Conservation (phyloP, 2,113 vertebrate genomes). For the Epinephelus lanceolatus region DNA sequence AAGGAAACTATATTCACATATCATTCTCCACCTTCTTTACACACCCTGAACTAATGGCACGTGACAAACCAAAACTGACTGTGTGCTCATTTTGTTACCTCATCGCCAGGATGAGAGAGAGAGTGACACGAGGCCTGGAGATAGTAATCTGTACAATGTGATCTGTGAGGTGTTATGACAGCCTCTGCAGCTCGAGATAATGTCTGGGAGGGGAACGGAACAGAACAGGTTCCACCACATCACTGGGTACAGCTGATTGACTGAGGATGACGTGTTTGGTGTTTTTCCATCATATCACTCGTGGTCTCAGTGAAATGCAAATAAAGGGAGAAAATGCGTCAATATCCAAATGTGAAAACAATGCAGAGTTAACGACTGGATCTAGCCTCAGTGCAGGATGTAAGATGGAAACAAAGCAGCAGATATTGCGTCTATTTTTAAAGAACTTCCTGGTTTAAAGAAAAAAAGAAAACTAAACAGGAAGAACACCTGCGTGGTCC, state of each 20-base stretch:
- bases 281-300: slow-evolving; percentile 31
- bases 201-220: slow-evolving; percentile 38
- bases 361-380: slow-evolving; percentile 18
- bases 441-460: slow-evolving; percentile 64
- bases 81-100: not conserved
- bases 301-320: slow-evolving; percentile 1
- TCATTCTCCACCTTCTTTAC: not conserved
- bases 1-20: slow-evolving; percentile 44
- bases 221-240: slow-evolving; percentile 70
- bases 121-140: slow-evolving; percentile 23
- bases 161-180: slow-evolving; percentile 25
- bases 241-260: slow-evolving; percentile 37
- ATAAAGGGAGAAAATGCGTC: not conserved
- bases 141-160: slow-evolving; percentile 35
- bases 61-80: slow-evolving; percentile 2
- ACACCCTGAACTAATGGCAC: not conserved
- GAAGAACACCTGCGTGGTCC: slow-evolving; percentile 66
- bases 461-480: slow-evolving; percentile 47
- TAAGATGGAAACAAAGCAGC: slow-evolving; percentile 56
- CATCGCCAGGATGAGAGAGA: not conserved
- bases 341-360: slow-evolving; percentile 6
- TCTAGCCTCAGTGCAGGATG: slow-evolving; percentile 50
- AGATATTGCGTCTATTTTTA: slow-evolving; percentile 45
- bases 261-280: slow-evolving; percentile 2
- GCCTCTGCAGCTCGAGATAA: slow-evolving; percentile 32